Base-by-base conservation (phyloP, 1,140 invertebrate species). In the Drosophila eugracilis region DNA sequence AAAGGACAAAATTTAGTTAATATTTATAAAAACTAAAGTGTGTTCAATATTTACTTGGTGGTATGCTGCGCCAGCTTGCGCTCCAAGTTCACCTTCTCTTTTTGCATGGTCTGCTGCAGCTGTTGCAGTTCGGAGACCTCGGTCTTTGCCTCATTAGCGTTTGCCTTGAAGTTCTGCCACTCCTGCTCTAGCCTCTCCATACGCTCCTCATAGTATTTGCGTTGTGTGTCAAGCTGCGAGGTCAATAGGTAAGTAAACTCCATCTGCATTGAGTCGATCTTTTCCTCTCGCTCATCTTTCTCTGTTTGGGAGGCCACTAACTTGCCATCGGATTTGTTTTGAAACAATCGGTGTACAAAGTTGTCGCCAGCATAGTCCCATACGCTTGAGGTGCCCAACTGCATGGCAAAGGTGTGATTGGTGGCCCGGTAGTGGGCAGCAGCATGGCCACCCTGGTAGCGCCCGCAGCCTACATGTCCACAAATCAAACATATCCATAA, bases 401-500 rank as follows among this genome's bases (percentile, higher is more conserved):
- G 97, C 94, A 99, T 95, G 19, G 98, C 97, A 89, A 99, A 99
- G 34, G 98, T 99, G 91, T 99, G 99, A 72, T 98, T 96, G 0
- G 99, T 99, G 41, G 97, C 95, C 45, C 96, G 92, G 92, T 98
- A 99, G 92, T 99, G 99, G 69, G 95, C 94, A 1, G 95, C 95
- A 0, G 95, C 95, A 85, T 96, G 95, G 0, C 95, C 94, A 19
- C 94, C 93, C 30, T 91, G 91, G 54, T 84, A 94, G 74, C 97
- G 93, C 12, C 98, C 98, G 93, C 99, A 99, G 32, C 99, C 99
- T 41, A 99, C 96, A 92, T 99, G 96, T 10, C 99, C 99, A 92
- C 99, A 99, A 69, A 99, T 98, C 14, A 99, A 92, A 92, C 99
- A 99, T 73, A 99, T 99, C 99, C 99, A 99, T 0, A 99, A 92